Conservation (phyloP, 2,888 invertebrate genomes). For the Hetaerina titia region DNA sequence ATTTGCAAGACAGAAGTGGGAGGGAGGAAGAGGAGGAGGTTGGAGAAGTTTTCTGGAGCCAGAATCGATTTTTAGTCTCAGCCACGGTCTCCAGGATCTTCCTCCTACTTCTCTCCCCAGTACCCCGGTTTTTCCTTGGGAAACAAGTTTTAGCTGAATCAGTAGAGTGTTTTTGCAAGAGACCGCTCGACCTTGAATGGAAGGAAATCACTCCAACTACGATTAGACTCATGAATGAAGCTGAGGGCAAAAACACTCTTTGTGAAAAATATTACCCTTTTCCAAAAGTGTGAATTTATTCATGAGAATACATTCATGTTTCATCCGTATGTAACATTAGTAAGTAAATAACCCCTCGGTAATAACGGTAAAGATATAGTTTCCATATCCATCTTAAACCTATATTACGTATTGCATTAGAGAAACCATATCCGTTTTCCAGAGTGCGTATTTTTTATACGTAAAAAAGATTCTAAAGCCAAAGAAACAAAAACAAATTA, state of each 20-base stretch:
- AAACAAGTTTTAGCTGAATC: constrained; percentile 10
- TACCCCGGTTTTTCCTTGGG: neutral
- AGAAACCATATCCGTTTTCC: too few relatives aligned
- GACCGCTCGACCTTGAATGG: neutral
- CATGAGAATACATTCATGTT: too few relatives aligned
- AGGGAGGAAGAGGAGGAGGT: neutral
- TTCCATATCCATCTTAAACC: too few relatives aligned
- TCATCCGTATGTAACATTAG: too few relatives aligned
- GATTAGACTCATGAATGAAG: neutral
- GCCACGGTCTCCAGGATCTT: neutral
- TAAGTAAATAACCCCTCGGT: too few relatives aligned
- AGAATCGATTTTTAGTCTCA: neutral
- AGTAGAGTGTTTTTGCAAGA: neutral
- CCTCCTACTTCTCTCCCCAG: neutral
- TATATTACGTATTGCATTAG: too few relatives aligned
- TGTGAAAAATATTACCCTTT: neutral
- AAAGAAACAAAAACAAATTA: too few relatives aligned
- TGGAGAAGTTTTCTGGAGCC: constrained; percentile 43
- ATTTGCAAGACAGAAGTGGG: neutral
- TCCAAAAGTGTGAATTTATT: too few relatives aligned
- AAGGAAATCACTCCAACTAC: neutral
- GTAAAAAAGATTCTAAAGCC: too few relatives aligned
- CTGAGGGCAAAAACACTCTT: neutral
- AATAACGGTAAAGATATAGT: too few relatives aligned
- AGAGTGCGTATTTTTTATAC: too few relatives aligned